phyloP scores from a whole-genome alignment of 2,797 vertebrate genomes.

The Labroides dimidiatus region DNA sequence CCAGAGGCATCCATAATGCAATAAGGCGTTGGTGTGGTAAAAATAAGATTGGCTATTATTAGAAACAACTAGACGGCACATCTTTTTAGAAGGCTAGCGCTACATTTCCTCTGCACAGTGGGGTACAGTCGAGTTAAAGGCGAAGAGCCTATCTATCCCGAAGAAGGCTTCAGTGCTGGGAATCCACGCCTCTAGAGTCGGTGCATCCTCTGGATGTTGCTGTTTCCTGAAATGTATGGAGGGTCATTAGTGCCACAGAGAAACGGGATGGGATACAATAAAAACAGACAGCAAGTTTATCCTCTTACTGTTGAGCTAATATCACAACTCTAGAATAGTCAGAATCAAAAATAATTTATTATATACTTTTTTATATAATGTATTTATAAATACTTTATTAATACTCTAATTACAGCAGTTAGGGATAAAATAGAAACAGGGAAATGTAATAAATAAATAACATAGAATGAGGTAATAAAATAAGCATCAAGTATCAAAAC shows the following conservation, averaged over 20 bases:
- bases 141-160: conserved; percentile 38
- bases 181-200: conserved; percentile 77
- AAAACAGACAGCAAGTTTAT: too few species aligned
- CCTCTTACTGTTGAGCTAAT: too few species aligned
- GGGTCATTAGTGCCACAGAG: conserved; percentile 56
- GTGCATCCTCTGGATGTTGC: conserved; percentile 53
- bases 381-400: too few species aligned
- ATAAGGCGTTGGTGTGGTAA: conserved; percentile 61
- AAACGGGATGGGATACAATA: background rate
- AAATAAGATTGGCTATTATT: conserved; percentile 63
- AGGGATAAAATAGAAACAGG: too few species aligned
- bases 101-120: conserved; percentile 45
- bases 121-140: conserved; percentile 47
- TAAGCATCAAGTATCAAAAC: too few species aligned
- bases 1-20: conserved; percentile 77
- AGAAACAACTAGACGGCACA: conserved; percentile 52
- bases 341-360: too few species aligned
- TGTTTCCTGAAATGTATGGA: conserved; percentile 55
- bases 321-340: too few species aligned
- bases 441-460: too few species aligned
- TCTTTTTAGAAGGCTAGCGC: conserved; percentile 44
- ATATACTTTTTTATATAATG: too few species aligned
- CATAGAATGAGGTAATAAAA: too few species aligned
- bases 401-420: too few species aligned
- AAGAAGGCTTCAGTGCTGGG: conserved; percentile 49